Conservation (phyloP, 2,113 vertebrate genomes). For the Aleadryas rufinucha region DNA sequence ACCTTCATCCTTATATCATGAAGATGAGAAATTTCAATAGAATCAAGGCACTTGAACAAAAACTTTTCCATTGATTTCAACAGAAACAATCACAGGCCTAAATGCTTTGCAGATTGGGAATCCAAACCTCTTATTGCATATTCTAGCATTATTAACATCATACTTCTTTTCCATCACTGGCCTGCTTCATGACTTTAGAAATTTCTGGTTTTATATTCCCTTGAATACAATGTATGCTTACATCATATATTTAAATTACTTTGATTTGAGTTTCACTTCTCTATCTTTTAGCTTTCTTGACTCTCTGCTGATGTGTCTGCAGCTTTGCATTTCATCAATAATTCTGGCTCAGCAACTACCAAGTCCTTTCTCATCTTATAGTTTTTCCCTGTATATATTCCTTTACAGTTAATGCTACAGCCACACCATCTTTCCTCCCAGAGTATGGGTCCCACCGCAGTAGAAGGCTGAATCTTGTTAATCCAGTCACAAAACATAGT, state of each 20-base stretch:
- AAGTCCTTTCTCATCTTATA: not conserved
- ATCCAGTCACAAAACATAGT: not conserved
- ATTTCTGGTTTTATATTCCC: not conserved
- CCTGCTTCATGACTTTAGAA: not conserved
- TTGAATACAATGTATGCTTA: not conserved
- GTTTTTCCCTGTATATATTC: not conserved
- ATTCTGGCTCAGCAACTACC: not conserved
- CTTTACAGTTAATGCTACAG: not conserved
- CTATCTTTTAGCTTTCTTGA: not conserved
- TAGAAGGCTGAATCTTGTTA: not conserved
- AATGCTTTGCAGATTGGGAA: not conserved
- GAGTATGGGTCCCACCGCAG: not conserved
- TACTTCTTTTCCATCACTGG: not conserved
- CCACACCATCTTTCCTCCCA: not conserved
- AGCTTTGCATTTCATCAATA: not conserved
- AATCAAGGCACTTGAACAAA: not conserved
- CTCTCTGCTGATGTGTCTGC: not conserved
- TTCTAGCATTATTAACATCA: not conserved
- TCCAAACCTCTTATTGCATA: not conserved
- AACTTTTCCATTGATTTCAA: not conserved
- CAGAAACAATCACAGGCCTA: not conserved
- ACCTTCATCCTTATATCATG: not conserved
- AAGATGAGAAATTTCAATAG: not conserved
- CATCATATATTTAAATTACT: not conserved
- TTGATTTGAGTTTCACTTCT: not conserved